Percentiles rank a stretch among this genome's conserved stretches.
phyloP scores from a whole-genome alignment of 2,888 invertebrate species.

The Meteorus cinctellus region DNA sequence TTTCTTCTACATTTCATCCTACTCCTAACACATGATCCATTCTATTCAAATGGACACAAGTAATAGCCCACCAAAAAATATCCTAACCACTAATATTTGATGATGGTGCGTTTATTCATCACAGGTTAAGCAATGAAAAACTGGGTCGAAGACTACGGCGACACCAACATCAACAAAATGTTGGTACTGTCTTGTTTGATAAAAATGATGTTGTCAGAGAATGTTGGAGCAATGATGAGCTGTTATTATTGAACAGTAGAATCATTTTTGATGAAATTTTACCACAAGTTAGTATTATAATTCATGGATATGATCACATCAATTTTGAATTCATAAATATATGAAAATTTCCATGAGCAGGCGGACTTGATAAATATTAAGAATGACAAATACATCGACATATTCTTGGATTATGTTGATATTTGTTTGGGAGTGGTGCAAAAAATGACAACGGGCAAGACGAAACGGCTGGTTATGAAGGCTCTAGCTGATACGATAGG shows the following conservation, averaged over 20 bases:
- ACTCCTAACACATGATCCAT: conserved; percentile 23
- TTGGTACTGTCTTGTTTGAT: conserved; percentile 68
- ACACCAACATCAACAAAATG: conserved; percentile 54
- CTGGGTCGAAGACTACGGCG: not conserved
- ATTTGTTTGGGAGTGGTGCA: conserved; percentile 63
- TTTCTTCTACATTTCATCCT: conserved; percentile 17
- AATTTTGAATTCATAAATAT: not conserved
- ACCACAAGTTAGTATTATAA: conserved; percentile 59
- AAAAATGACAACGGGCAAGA: conserved; percentile 63
- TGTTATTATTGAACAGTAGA: conserved; percentile 62
- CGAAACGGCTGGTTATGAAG: conserved; percentile 64
- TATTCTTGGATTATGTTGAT: conserved; percentile 66
- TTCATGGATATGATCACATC: not conserved
- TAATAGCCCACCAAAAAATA: not conserved
- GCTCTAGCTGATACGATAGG: conserved; percentile 76
- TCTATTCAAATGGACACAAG: conserved; percentile 26
- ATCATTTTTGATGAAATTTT: conserved; percentile 66
- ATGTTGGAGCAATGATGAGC: conserved; percentile 67
- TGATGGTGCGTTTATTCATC: not conserved
- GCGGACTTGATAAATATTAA: conserved; percentile 59
- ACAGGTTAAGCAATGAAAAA: conserved; percentile 21
- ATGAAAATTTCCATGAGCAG: conserved; percentile 50
- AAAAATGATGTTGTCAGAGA: conserved; percentile 58
- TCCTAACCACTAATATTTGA: conserved; percentile 18
- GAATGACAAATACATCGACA: conserved; percentile 64